Base-by-base conservation (phyloP, 2,888 invertebrate genomes). In the Drosophila trichaetosa region DNA sequence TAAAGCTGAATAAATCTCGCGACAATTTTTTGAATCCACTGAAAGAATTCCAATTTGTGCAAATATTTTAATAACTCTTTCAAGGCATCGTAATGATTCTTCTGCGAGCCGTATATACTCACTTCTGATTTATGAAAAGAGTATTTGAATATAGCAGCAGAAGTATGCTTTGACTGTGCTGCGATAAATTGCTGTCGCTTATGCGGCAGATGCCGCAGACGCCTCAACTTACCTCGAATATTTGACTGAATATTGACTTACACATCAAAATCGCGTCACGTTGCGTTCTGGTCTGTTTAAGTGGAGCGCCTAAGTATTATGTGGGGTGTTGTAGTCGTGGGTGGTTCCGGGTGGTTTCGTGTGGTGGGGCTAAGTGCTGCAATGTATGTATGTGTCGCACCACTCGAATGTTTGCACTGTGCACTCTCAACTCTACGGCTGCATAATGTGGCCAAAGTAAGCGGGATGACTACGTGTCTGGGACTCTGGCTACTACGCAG, bases 301-400 rank as follows among this genome's bases (percentile, higher is more conserved):
- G 64, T 76, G 69, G 60, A 68, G 52, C 59, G 48, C 57, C 61
- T 62, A 60, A 67, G 67, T 40, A 49, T 36, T 68, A 27, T 42
- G 40, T 29, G 53, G 21, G 11, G 54, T 38, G 34, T 42, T 33
- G 29, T 29, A 18, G 13, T n/a, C 31, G 24, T 33, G 49, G 27
- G 24, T 33, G 42, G 27, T 52, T 13, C 38, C 24, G 29, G 13
- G 27, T 38, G 46, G 21, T 1, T 3, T 34, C 36, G 40, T 18
- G 34, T 57, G 57, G 69, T 62, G 66, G 67, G 69, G 62, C 71
- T 72, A 82, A 73, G 87, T 71, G 84, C 84, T 89, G 87, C 87
- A 82, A 83, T 89, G 76, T 88, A 78, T 85, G 89, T 87, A 87
- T 89, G 70, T 89, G 89, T 87, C 87, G 77, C 87, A 87, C 82